Conservation (phyloP, 1,140 invertebrate species). For the Tribolium castaneum region DNA sequence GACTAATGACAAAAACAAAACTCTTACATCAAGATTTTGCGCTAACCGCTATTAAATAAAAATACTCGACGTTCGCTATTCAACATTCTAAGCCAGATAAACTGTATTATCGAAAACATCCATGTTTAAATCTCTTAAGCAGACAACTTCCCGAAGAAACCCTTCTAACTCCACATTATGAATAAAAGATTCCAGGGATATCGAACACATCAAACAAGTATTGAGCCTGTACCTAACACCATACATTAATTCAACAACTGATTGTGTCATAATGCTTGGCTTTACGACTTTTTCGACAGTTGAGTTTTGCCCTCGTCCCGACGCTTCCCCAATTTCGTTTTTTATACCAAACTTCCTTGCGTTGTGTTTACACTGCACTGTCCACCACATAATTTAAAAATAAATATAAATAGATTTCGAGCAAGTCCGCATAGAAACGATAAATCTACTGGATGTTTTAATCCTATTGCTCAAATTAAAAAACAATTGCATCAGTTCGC, state of each 20-base stretch:
- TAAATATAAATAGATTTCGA: no score
- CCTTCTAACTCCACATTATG: slow-evolving; percentile 2
- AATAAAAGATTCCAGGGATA: slow-evolving; percentile 19
- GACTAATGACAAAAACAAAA: background rate
- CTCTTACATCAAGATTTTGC: no score
- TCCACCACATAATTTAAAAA: no score
- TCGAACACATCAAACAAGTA: slow-evolving; percentile 6
- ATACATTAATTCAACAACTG: slow-evolving; percentile 36
- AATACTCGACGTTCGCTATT: background rate
- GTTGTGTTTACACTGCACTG: no score
- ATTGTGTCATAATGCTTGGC: slow-evolving; percentile 17
- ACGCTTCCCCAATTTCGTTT: background rate
- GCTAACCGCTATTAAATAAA: background rate
- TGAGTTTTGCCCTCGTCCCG: background rate
- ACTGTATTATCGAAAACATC: background rate
- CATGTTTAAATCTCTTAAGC: slow-evolving; percentile 27
- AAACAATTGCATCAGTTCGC: no score
- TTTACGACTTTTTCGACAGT: background rate
- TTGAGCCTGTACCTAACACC: slow-evolving; percentile 13
- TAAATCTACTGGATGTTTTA: no score
- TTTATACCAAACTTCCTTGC: background rate
- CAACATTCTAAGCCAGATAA: background rate
- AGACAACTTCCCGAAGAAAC: slow-evolving; percentile 23
- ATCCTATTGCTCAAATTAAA: no score
- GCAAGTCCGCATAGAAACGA: no score